Evolutionary conservation across 2,888 invertebrate species (phyloP).

Genomic region (Cepaea hortensis): DNA sequence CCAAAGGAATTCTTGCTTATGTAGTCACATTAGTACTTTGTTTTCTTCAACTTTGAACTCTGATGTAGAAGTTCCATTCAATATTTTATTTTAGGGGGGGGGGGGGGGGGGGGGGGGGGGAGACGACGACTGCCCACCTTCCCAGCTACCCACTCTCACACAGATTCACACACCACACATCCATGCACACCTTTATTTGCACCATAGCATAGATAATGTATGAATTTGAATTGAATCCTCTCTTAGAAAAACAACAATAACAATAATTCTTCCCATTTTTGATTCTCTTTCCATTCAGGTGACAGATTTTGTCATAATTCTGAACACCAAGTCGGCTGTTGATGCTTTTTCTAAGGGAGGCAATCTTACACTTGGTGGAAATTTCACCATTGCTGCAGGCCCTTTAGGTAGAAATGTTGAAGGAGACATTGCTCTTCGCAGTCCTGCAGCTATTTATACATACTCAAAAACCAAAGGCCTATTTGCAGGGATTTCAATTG

Average conservation of each 20-base stretch:
- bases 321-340: slow-evolving; percentile 70
- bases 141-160: too few relatives aligned
- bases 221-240: not conserved
- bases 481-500: slow-evolving; percentile 74
- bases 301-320: slow-evolving; percentile 74
- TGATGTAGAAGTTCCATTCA: too few relatives aligned
- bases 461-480: slow-evolving; percentile 73
- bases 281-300: slow-evolving; percentile 58
- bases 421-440: slow-evolving; percentile 69
- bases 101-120: too few relatives aligned
- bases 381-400: slow-evolving; percentile 74
- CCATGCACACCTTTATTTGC: too few relatives aligned
- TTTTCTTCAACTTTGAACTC: too few relatives aligned
- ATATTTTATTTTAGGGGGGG: too few relatives aligned
- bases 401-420: slow-evolving; percentile 71
- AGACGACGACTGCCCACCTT: too few relatives aligned
- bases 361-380: slow-evolving; percentile 73
- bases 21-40: too few relatives aligned
- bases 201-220: too few relatives aligned
- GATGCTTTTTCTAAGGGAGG: slow-evolving; percentile 75
- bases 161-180: too few relatives aligned
- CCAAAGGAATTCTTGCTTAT: too few relatives aligned
- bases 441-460: slow-evolving; percentile 73
- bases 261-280: slow-evolving; percentile 2
- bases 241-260: not conserved